Evolutionary conservation across 2,888 invertebrate species (phyloP).

Genomic region (Xylocampa areola): DNA sequence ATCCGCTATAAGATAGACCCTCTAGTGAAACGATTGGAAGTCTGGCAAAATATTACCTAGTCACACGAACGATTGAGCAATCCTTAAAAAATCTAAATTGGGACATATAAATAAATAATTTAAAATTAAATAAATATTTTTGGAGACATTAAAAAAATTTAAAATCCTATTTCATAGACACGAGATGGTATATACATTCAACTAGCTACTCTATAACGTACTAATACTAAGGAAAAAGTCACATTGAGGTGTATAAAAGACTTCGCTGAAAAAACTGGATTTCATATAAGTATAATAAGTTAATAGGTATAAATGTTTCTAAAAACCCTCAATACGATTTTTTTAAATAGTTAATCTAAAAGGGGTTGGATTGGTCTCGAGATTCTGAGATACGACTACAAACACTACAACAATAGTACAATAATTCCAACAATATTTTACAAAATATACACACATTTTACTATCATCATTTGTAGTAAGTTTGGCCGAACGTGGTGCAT

Average conservation of each 20-base stretch:
- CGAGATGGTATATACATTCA: constrained; percentile 59
- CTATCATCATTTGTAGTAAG: constrained; percentile 56
- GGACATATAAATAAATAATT: constrained; percentile 67
- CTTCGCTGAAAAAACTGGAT: constrained; percentile 81
- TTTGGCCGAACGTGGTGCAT: constrained; percentile 62
- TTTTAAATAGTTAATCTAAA: constrained; percentile 82
- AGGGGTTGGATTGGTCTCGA: constrained; percentile 87
- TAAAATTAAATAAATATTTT: constrained; percentile 58
- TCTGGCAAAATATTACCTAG: constrained; percentile 69
- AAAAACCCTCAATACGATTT: constrained; percentile 80
- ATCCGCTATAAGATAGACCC: constrained; percentile 29
- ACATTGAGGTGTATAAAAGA: constrained; percentile 86
- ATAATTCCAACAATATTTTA: constrained; percentile 82
- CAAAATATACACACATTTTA: constrained; percentile 83
- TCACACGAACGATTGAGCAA: constrained; percentile 82
- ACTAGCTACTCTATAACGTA: constrained; percentile 76
- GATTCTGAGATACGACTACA: constrained; percentile 82
- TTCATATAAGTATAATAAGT: constrained; percentile 79
- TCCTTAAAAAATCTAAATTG: constrained; percentile 72
- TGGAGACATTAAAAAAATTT: constrained; percentile 57
- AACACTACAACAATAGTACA: constrained; percentile 79
- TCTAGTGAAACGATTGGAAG: constrained; percentile 58
- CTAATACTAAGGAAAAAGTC: constrained; percentile 81
- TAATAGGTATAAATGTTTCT: constrained; percentile 82
- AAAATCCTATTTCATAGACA: constrained; percentile 65